Evolutionary conservation across 2,113 vertebrate genomes (phyloP).

Genomic region (Formicarius rufipectus): DNA sequence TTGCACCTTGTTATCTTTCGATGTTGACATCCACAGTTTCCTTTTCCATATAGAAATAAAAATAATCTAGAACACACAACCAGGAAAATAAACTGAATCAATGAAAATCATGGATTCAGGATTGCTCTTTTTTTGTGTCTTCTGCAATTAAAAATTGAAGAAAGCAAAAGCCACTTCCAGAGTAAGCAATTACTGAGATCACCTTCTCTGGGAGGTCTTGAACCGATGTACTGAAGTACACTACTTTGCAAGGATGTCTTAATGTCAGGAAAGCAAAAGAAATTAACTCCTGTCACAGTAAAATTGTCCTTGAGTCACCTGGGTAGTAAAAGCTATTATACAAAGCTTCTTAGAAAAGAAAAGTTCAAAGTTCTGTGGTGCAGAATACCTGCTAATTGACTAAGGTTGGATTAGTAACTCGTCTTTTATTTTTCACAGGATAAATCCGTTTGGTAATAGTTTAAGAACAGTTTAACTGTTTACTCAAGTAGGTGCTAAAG

Average conservation of each 20-base stretch:
- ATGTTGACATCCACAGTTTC: neutral
- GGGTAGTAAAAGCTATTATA: conserved; percentile 43
- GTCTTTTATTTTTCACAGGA: neutral
- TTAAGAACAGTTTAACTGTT: neutral
- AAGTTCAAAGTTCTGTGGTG: conserved; percentile 32
- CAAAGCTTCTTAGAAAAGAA: conserved; percentile 61
- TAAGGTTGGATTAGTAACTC: conserved; percentile 32
- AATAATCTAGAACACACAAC: neutral
- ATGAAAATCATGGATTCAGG: neutral
- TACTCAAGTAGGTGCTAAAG: neutral
- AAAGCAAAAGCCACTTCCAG: neutral
- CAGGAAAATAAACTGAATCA: neutral
- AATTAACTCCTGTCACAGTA: neutral
- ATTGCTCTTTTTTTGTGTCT: neutral
- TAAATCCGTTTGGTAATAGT: neutral
- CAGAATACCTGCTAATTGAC: conserved; percentile 36
- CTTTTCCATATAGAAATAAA: neutral
- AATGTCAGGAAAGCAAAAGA: neutral
- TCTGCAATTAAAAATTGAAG: neutral
- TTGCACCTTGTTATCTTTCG: neutral
- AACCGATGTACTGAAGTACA: fast-evolving
- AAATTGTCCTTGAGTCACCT: conserved; percentile 30
- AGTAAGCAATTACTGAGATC: neutral
- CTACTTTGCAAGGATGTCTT: neutral
- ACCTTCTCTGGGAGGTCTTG: neutral